These are phyloP conservation scores for Ploceus nigricollis DNA, from an alignment of 2,113 vertebrate species.

Conservation along the genomic window DNA sequence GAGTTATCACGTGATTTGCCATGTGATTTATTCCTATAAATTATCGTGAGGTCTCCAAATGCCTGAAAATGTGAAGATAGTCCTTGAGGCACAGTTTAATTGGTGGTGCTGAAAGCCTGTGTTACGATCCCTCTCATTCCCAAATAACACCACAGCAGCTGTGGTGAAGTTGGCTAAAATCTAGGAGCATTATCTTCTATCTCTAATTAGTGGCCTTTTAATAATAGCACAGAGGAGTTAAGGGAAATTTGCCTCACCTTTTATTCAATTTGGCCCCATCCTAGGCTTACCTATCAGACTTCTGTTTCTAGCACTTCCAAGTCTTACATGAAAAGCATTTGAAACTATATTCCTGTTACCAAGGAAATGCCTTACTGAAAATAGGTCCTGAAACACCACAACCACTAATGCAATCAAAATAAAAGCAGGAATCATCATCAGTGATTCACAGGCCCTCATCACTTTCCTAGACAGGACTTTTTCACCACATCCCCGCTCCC, in stretches of 20 bases:
- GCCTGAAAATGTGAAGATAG: neutral
- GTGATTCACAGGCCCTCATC: neutral
- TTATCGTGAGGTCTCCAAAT: neutral
- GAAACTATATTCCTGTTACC: neutral
- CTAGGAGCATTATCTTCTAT: neutral
- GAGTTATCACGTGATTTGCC: neutral
- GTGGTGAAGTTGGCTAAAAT: neutral
- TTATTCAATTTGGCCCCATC: neutral
- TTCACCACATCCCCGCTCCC: fast-evolving
- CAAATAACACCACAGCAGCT: neutral
- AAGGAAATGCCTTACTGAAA: neutral
- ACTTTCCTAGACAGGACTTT: neutral
- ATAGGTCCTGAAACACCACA: neutral
- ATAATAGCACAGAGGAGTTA: neutral
- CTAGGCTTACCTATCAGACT: neutral
- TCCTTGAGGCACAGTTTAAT: conserved; percentile 23
- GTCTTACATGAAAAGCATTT: neutral
- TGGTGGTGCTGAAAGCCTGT: neutral
- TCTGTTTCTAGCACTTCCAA: neutral
- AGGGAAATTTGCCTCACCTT: neutral
- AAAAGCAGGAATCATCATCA: neutral
- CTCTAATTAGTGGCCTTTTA: neutral
- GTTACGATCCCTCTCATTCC: neutral
- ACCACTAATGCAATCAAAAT: neutral
- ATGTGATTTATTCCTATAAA: conserved; percentile 11